Percentiles rank a stretch among this genome's conserved stretches.
Evolutionary conservation across 2,888 invertebrate genomes (phyloP).

Genomic region (Rhagophthalmus giganteus): DNA sequence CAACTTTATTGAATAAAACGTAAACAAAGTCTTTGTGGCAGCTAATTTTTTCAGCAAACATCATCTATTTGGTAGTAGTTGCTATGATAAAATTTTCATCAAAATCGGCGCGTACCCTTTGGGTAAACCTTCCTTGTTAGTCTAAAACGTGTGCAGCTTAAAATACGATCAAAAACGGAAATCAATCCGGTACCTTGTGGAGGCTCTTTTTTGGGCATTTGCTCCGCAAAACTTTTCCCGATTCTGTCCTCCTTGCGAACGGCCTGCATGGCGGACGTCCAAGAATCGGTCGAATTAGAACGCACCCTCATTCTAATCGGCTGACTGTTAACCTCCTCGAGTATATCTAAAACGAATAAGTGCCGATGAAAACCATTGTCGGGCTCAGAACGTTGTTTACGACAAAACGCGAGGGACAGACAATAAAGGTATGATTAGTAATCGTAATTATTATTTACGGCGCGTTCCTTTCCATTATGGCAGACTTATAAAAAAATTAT

Average conservation of each 20-base stretch:
- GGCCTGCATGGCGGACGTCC: conserved; percentile 44
- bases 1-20: no score
- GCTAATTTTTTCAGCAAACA: no score
- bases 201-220: conserved; percentile 4
- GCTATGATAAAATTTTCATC: no score
- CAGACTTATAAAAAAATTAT: no score
- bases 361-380: neutral
- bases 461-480: no score
- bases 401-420: conserved; percentile 11
- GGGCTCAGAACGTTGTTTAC: conserved; percentile 4
- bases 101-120: no score
- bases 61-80: no score
- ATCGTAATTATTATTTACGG: no score
- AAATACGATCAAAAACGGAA: no score
- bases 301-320: conserved; percentile 56
- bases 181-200: conserved; percentile 14
- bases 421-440: conserved; percentile 10
- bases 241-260: conserved; percentile 15
- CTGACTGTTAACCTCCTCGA: conserved; percentile 47
- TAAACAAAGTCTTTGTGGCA: no score
- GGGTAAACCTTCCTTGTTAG: no score
- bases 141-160: no score
- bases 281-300: conserved; percentile 62
- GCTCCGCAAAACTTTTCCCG: conserved; percentile 5
- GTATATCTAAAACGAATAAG: conserved; percentile 30